Evolutionary conservation across 1,140 invertebrate genomes (phyloP).

Genomic region (Zaprionus ghesquierei): DNA sequence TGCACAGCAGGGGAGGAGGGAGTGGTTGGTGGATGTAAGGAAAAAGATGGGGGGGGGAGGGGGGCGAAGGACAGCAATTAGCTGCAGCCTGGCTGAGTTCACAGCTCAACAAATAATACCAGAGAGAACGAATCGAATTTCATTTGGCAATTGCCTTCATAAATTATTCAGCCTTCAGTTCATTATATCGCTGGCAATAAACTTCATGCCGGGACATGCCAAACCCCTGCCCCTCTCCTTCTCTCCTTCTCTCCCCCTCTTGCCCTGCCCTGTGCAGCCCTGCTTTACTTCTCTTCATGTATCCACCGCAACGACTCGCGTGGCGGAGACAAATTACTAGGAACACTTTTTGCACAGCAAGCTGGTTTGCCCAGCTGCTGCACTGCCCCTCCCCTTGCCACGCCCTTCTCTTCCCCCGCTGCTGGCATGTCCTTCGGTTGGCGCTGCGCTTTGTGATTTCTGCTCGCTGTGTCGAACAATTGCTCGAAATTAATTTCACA

Average conservation of each 20-base stretch:
- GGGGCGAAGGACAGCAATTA: neutral
- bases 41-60: neutral
- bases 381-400: neutral
- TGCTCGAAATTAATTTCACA: slow-evolving; percentile 64
- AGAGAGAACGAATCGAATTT: slow-evolving; percentile 34
- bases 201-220: slow-evolving; percentile 31
- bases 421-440: neutral
- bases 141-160: slow-evolving; percentile 59
- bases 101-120: neutral
- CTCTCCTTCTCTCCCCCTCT: neutral
- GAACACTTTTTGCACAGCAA: slow-evolving; percentile 49
- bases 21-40: neutral
- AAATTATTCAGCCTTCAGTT: slow-evolving; percentile 56
- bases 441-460: slow-evolving; percentile 43
- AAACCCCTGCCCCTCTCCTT: neutral
- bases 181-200: slow-evolving; percentile 62
- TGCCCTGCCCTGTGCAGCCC: neutral
- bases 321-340: slow-evolving; percentile 54
- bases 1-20: neutral
- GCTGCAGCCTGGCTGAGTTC: neutral
- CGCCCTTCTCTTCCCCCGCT: neutral
- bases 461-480: slow-evolving; percentile 56
- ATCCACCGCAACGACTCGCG: neutral
- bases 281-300: too few relatives aligned
- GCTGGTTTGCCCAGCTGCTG: slow-evolving; percentile 37